Evolutionary conservation across 2,888 invertebrate species (phyloP).

Genomic region (Subacronicta megacephala): DNA sequence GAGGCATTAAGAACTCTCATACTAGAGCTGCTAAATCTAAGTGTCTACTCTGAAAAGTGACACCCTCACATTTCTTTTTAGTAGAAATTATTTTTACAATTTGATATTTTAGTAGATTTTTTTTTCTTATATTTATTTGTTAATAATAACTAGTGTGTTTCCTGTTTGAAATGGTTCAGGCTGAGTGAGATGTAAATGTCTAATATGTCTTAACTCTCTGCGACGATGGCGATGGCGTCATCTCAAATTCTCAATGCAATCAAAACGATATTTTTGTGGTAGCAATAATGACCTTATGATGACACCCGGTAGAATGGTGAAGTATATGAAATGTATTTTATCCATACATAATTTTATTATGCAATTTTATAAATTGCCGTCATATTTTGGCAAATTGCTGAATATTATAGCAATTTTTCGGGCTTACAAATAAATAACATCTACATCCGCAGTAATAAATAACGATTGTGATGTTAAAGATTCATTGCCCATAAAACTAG

Average conservation of each 20-base stretch:
- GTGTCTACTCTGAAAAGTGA: too few relatives aligned
- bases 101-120: too few relatives aligned
- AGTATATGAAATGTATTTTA: background rate
- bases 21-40: too few relatives aligned
- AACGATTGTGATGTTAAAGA: too few relatives aligned
- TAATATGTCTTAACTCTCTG: background rate
- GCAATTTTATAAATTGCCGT: background rate
- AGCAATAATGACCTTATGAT: background rate
- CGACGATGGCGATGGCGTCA: background rate
- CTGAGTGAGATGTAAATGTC: background rate
- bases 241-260: background rate
- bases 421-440: background rate
- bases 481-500: too few relatives aligned
- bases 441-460: too few relatives aligned
- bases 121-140: too few relatives aligned
- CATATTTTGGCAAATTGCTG: background rate
- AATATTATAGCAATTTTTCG: constrained; percentile 1
- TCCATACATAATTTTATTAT: too few relatives aligned
- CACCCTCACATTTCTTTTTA: too few relatives aligned
- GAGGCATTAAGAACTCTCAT: background rate
- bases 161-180: too few relatives aligned
- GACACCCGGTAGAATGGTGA: background rate
- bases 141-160: too few relatives aligned
- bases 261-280: background rate
- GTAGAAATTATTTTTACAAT: background rate